A percentile compares a stretch with the other conserved stretches of the same genome.
phyloP scores from a whole-genome alignment of 1,140 invertebrate genomes.

The Drosophila micromelanica region DNA sequence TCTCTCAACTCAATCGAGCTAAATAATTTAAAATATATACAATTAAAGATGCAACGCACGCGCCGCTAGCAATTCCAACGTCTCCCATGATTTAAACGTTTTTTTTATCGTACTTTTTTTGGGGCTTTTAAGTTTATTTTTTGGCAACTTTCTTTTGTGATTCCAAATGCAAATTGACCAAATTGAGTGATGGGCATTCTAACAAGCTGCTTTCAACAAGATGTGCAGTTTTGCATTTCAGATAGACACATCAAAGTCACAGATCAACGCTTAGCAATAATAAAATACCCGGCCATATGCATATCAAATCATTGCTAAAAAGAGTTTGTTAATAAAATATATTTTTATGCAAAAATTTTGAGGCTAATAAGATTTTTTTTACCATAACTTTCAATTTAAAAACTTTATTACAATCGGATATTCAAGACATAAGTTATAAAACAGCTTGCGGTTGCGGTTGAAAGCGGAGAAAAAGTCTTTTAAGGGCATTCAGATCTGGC shows the following conservation, averaged over 20 bases:
- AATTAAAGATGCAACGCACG: constrained; percentile 81
- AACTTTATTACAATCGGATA: not conserved
- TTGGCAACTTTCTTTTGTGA: constrained; percentile 74
- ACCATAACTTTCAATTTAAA: not conserved
- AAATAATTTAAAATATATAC: constrained; percentile 60
- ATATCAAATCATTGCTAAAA: no score
- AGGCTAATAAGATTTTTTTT: no score
- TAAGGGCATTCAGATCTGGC: not conserved
- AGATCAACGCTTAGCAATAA: not conserved
- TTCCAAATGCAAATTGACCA: constrained; percentile 73
- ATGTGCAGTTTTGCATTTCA: constrained; percentile 72
- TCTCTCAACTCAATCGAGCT: constrained; percentile 34
- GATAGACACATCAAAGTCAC: constrained; percentile 3
- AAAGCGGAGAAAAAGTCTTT: not conserved
- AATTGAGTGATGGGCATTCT: constrained; percentile 68
- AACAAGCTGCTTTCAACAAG: constrained; percentile 46
- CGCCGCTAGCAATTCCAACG: constrained; percentile 45
- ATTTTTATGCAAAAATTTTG: no score
- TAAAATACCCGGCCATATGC: not conserved
- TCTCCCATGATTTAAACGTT: constrained; percentile 44
- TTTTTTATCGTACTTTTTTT: constrained; percentile 32
- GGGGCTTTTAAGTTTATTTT: constrained; percentile 32
- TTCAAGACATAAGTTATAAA: no score
- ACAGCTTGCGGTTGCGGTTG: not conserved
- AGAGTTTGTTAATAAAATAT: no score